Evolutionary conservation across 1,140 invertebrate species (phyloP), one percentile per base, ranked within the genome.

Genomic region (Bombus picipes): DNA sequence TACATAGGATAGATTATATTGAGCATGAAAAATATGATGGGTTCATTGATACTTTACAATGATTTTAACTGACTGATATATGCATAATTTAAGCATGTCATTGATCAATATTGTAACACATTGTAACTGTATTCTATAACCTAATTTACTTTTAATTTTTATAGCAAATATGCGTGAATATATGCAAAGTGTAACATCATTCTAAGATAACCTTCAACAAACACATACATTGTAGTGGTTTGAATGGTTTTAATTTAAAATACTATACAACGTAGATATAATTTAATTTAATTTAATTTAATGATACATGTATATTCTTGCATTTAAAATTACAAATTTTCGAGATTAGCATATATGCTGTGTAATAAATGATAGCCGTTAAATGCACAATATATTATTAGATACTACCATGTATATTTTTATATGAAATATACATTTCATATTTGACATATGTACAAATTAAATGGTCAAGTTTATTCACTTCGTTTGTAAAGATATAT

Each of bases 401-500:
- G 66, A 72, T 66, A 68, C 88, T 78, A 89, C 72, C 25, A 71
- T 68, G 78, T 86, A 59, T 86, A 62, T 74, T 89, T 73, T 81
- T 84, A 87, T 87, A 81, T 25, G 89, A 90, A 90, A 90, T 87
- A 85, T 90, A 90, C 89, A 90, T 84, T 87, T 32, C 83, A 83
- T n/a, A 62, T 62, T 89, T 47, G 53, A 83, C 68, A 87, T 90
- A 90, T 90, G 37, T 90, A 90, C 89, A 90, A 83, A 87, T 79
- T 68, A 81, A 88, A 77, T n/a, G n/a, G n/a, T 86, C 66, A 66
- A 73, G 25, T 82, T 41, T 81, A 73, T 87, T 39, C 43, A 71
- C 65, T 62, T 73, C 13, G 39, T 83, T 86, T 53, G 18, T 62
- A 47, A 77, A 85, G 72, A 39, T 62, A 65, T 59, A 79, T 76